Conservation (phyloP, 2,797 vertebrate genomes). For the Geotrypetes seraphini region DNA sequence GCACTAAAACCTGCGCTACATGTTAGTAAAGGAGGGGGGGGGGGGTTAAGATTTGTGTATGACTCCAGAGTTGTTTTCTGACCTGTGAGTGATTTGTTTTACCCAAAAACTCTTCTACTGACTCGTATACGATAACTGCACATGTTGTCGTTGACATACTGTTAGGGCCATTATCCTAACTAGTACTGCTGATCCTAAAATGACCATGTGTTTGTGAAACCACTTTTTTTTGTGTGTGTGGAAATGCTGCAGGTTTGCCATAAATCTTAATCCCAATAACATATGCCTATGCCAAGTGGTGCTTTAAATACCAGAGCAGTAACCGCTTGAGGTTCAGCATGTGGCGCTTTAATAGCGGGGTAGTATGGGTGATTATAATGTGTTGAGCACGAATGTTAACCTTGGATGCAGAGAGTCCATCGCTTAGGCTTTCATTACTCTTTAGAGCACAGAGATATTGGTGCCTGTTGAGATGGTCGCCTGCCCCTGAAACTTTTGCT, state of each 20-base stretch:
- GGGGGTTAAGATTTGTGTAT: no score
- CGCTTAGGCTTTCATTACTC: not conserved
- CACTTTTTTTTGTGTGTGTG: accelerated
- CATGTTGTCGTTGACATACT: no score
- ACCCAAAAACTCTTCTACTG: no score
- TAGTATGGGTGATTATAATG: not conserved
- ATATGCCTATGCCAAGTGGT: conserved; percentile 1
- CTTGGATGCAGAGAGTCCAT: no score
- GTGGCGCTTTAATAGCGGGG: not conserved
- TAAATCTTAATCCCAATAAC: not conserved
- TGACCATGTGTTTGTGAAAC: not conserved
- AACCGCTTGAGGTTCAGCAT: not conserved
- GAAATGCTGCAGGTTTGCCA: not conserved
- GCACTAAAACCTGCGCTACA: no score
- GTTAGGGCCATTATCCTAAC: no score
- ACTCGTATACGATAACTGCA: no score
- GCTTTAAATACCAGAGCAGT: conserved; percentile 1
- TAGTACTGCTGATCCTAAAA: no score
- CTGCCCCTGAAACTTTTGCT: not conserved
- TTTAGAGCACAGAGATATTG: not conserved
- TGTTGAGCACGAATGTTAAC: not conserved
- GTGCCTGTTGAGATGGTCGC: not conserved
- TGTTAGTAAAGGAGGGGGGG: no score
- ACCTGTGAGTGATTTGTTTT: no score
- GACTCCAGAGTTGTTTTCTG: no score